Base-by-base conservation (phyloP, 1,140 invertebrate species). In the Galendromus occidentalis region DNA sequence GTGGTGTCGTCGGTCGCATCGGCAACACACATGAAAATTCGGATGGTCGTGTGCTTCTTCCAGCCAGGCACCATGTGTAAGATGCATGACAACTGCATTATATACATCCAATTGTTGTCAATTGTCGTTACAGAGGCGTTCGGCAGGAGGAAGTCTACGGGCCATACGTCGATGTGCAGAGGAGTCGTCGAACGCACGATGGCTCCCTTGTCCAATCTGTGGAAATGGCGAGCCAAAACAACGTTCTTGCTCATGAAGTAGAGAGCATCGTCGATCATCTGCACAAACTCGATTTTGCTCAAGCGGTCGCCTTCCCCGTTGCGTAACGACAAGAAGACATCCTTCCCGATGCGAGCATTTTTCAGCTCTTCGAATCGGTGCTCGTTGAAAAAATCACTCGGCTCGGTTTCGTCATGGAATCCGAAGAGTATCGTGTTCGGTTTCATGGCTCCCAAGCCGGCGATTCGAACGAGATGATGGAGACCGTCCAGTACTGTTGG, bases 391-490 rank as follows among this genome's bases (percentile, higher is more conserved):
- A 88, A 91, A 73, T 93, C 86, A 33, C 75, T 73, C 2, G 84
- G 85, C 2, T 77, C 70, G 67, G 85, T 80, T 18, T 83, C 80
- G 70, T 92, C 89, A 64, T 91, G 85, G 77, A 97, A 98, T 5
- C 92, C 82, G 33, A 83, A 71, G 42, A 82, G 76, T 65, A 98
- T 87, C 0, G 94, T 98, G 74, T 98, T 98, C 0, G 93, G 93
- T 75, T 98, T 96, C 93, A 98, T 98, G 7, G 94, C 95, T 2
- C 95, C 95, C 70, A 98, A 82, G 9, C 95, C 95, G 17, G 90
- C 86, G 45, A 98, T 77, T 30, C 93, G 80, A 25, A 93, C 84
- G 47, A 98, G 79, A 75, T 99, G 94, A 67, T 90, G 86, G 5
- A 96, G 80, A 22, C 95, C 95, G 70, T 90, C 85, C 12, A 91